Base-by-base conservation (phyloP, 30 jellyfish, hydroid and myxozoan species). In the Hydra vulgaris region DNA sequence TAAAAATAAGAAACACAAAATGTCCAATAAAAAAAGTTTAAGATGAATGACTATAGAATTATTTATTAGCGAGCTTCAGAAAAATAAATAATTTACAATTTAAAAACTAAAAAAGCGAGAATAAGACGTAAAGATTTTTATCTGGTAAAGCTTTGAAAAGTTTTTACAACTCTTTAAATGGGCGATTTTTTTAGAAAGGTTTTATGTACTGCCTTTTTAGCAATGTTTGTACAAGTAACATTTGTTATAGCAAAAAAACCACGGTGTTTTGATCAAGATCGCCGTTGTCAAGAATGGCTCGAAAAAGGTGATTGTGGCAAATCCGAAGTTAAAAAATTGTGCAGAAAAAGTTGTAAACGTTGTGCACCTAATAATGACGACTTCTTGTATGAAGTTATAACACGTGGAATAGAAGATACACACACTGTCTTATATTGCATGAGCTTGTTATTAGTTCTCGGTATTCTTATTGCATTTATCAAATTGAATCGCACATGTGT, bases 201-300 rank as follows among this genome's bases (percentile, higher is more conserved):
- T 40, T 40, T 40, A 3, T 5, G 61, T 40, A 40, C 12, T 40
- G 61, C 8, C 5, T 40, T 40, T n/a, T n/a, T n/a, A n/a, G n/a
- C n/a, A n/a, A n/a, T n/a, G n/a, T n/a, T n/a, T n/a, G n/a, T n/a
- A n/a, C n/a, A n/a, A n/a, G n/a, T n/a, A n/a, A n/a, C n/a, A n/a
- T n/a, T n/a, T n/a, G n/a, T 40, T 40, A 3, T 40, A 70, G 26
- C 40, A 8, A 25, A 20, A 70, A 18, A 70, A 70, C 8, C 15
- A 8, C 76, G 81, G 5, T 80, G 87, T 25, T 18, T 8, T 5
- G 87, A 80, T 71, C 61, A 27, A 25, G 87, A 80, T 55, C 71
- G 53, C 1, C 87, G 87, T 16, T 80, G 87, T 26, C 15, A 40
- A 22, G 73, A 24, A 21, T 80, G 87, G 87, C 27, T 70, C 17